Evolutionary conservation across 2,113 vertebrate species (phyloP).

Genomic region (Vulpes lagopus): DNA sequence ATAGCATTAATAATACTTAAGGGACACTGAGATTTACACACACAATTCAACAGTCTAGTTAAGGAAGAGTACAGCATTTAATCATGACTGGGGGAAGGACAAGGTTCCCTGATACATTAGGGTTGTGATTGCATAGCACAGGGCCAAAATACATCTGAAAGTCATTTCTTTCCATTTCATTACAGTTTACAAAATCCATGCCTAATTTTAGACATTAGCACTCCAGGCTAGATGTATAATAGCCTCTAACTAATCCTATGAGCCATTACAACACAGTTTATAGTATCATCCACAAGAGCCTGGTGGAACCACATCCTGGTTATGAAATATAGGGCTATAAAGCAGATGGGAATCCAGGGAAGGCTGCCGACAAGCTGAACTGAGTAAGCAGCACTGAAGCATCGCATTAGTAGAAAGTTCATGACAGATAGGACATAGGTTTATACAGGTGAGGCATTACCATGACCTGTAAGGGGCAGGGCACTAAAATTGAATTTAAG

Average conservation of each 20-base stretch:
- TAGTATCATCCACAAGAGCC: conserved; percentile 70
- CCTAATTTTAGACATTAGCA: conserved; percentile 82
- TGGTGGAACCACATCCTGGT: conserved; percentile 72
- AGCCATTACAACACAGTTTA: conserved; percentile 82
- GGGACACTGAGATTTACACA: conserved; percentile 79
- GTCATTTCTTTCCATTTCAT: conserved; percentile 82
- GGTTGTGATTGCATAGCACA: conserved; percentile 72
- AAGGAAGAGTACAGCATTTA: conserved; percentile 70
- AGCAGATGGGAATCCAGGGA: conserved; percentile 46
- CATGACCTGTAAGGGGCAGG: background rate
- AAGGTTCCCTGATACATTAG: conserved; percentile 77
- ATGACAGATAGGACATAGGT: background rate
- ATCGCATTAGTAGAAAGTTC: background rate
- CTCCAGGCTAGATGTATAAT: conserved; percentile 78
- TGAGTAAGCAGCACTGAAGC: conserved; percentile 24
- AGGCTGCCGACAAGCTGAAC: background rate
- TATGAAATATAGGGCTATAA: conserved; percentile 69
- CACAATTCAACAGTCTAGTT: conserved; percentile 69
- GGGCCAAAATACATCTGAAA: conserved; percentile 81
- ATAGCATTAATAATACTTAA: conserved; percentile 76
- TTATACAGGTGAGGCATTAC: conserved; percentile 30
- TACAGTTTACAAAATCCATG: conserved; percentile 79
- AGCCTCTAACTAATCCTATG: conserved; percentile 79
- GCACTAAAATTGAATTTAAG: conserved; percentile 36
- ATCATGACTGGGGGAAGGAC: conserved; percentile 73